Percentiles rank a stretch among this genome's conserved stretches.
Conservation (phyloP, 2,888 invertebrate species). For the Dorcus parallelipipedus region DNA sequence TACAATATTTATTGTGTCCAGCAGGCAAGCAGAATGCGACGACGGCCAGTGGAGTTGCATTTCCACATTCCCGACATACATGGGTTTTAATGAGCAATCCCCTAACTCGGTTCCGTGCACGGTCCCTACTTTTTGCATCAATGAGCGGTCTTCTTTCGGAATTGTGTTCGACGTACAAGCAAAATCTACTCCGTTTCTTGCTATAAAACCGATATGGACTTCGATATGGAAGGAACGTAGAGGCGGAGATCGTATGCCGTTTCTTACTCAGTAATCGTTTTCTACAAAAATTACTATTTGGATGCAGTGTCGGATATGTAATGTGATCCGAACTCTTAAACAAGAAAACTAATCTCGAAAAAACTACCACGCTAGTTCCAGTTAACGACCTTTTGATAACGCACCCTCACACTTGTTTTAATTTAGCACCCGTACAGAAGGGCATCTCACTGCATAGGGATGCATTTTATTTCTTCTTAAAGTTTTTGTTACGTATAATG, state of each 20-base stretch:
- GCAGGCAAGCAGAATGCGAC: conserved; percentile 47
- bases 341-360: conserved; percentile 31
- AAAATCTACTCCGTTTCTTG: conserved; percentile 3
- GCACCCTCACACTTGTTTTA: conserved; percentile 23
- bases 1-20: conserved; percentile 49
- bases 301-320: conserved; percentile 20
- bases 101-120: conserved; percentile 36
- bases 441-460: too few species aligned
- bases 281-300: too few species aligned
- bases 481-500: too few species aligned
- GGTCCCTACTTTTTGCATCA: conserved; percentile 41
- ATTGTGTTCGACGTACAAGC: conserved; percentile 9
- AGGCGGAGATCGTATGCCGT: conserved; percentile 5
- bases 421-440: conserved; percentile 9
- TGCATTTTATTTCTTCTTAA: too few species aligned
- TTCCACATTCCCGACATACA: conserved; percentile 50
- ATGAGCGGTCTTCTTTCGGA: conserved; percentile 30
- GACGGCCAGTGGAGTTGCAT: conserved; percentile 45
- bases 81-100: conserved; percentile 49
- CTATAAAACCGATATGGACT: conserved; percentile 7
- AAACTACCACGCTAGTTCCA: conserved; percentile 19
- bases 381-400: conserved; percentile 29
- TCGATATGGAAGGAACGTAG: conserved; percentile 11
- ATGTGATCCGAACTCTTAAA: conserved; percentile 29
- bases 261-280: neutral